Conservation (phyloP, 2,797 vertebrate species). For the Sebastiscus tertius region DNA sequence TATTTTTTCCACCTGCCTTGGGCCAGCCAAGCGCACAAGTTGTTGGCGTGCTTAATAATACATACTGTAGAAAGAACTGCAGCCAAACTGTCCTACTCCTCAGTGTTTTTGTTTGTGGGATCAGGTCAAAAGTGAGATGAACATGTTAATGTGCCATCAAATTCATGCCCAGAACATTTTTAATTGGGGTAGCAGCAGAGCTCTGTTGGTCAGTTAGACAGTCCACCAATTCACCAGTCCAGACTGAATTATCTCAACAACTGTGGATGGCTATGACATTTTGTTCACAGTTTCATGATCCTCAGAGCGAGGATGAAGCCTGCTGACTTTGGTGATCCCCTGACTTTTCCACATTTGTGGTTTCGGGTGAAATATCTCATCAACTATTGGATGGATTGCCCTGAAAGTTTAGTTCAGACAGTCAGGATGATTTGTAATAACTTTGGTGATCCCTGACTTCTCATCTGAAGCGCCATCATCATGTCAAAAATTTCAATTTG, state of each 20-base stretch:
- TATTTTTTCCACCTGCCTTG: neutral
- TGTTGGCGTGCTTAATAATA: neutral
- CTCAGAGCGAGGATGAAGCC: too few relatives aligned
- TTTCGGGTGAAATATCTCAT: neutral
- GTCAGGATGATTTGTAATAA: neutral
- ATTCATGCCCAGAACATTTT: too few relatives aligned
- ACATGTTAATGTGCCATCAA: neutral
- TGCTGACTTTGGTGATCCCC: too few relatives aligned
- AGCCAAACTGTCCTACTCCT: neutral
- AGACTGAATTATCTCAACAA: neutral
- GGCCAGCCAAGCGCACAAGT: neutral
- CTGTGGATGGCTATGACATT: neutral
- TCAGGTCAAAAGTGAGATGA: neutral
- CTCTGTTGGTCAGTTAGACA: too few relatives aligned
- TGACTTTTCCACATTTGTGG: neutral
- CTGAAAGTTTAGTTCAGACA: too few relatives aligned
- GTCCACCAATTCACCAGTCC: too few relatives aligned
- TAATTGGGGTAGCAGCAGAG: too few relatives aligned
- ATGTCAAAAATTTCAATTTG: neutral
- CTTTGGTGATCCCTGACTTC: neutral
- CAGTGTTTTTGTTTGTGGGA: neutral
- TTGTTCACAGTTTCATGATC: neutral
- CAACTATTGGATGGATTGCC: neutral
- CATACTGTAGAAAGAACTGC: neutral
- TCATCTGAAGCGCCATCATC: neutral